phyloP scores from a whole-genome alignment of 2,113 vertebrate genomes.

The Chinchilla lanigera region DNA sequence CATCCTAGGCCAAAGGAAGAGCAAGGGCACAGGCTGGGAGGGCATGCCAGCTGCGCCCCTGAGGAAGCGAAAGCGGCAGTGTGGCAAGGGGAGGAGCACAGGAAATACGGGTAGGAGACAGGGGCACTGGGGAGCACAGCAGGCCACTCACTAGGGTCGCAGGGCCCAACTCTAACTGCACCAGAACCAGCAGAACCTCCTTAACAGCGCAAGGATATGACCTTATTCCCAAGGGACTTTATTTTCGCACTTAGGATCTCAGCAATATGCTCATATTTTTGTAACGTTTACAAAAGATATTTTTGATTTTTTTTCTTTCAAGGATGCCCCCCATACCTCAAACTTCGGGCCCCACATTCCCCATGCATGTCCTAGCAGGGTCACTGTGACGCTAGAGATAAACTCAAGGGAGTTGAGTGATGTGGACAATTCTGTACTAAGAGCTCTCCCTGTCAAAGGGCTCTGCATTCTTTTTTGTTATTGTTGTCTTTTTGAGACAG shows the following conservation, averaged over 20 bases:
- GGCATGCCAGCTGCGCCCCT: not conserved
- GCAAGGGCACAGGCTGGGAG: not conserved
- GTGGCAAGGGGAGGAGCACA: constrained; percentile 17
- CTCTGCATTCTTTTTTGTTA: not conserved
- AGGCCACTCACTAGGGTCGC: not conserved
- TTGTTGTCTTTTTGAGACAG: not conserved
- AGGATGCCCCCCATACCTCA: not conserved
- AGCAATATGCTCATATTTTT: not conserved
- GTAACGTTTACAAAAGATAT: not conserved
- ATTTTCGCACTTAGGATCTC: not conserved
- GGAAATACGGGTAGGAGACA: constrained; percentile 50
- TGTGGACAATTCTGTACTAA: not conserved
- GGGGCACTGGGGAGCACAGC: not conserved
- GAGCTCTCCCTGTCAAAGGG: not conserved
- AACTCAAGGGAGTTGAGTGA: not conserved
- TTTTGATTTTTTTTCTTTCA: constrained; percentile 29
- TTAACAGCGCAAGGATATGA: not conserved
- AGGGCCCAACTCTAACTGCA: not conserved
- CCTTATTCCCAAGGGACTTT: constrained; percentile 38
- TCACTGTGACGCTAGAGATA: not conserved
- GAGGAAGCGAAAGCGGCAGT: constrained; percentile 69
- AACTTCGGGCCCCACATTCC: not conserved
- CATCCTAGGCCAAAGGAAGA: constrained; percentile 23
- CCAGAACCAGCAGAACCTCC: constrained; percentile 22
- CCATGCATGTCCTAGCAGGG: not conserved